These are phyloP conservation scores for Diorhabda sublineata DNA, from an alignment of 1,140 invertebrate genomes.

Conservation along the genomic window DNA sequence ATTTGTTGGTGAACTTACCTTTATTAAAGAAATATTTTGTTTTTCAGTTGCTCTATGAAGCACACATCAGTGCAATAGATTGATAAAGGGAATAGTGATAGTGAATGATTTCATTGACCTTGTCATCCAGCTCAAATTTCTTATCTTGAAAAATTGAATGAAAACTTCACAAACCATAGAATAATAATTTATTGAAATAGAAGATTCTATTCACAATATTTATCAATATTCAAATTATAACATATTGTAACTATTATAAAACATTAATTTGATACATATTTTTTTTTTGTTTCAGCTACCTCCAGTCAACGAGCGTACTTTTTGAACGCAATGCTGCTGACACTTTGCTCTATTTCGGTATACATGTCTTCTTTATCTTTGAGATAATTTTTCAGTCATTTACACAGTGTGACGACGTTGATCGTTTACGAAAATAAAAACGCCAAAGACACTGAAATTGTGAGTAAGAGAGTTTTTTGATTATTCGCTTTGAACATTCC, in stretches of 20 bases:
- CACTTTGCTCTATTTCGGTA: constrained; percentile 26
- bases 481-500: constrained; percentile 32
- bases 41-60: too few relatives aligned
- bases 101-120: too few relatives aligned
- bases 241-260: not conserved
- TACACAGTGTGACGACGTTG: constrained; percentile 11
- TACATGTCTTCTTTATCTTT: constrained; percentile 12
- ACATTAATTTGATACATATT: not conserved
- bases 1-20: too few relatives aligned
- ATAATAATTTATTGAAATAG: too few relatives aligned
- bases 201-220: too few relatives aligned
- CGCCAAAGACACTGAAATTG: constrained; percentile 34
- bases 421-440: constrained; percentile 6
- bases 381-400: constrained; percentile 32
- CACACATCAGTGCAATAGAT: too few relatives aligned
- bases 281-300: constrained; percentile 28
- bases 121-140: too few relatives aligned
- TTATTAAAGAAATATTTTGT: too few relatives aligned
- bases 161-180: too few relatives aligned
- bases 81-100: too few relatives aligned
- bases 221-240: too few relatives aligned
- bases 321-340: constrained; percentile 23
- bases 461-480: constrained; percentile 14
- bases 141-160: too few relatives aligned
- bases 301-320: constrained; percentile 29